phyloP scores from a whole-genome alignment of 2,797 vertebrate species.

The Podarcis siculus region DNA sequence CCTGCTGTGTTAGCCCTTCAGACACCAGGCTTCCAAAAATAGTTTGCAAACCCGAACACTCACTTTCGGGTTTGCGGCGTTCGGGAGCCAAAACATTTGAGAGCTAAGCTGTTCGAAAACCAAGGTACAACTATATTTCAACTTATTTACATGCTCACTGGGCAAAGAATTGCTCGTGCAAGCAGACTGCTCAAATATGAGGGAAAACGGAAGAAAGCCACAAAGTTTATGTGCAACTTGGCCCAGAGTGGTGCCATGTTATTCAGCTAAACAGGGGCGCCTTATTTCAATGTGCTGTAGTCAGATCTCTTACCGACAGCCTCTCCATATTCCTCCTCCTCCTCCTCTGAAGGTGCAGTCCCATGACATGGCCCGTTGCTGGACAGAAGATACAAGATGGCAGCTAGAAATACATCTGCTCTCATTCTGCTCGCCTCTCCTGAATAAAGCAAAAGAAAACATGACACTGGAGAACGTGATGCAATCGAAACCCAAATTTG shows the following conservation, averaged over 20 bases:
- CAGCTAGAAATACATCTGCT: conserved; percentile 12
- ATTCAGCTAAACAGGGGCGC: neutral
- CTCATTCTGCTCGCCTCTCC: conserved; percentile 64
- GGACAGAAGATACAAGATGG: conserved; percentile 55
- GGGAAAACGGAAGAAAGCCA: neutral
- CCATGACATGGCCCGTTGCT: neutral
- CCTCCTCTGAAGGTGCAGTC: conserved; percentile 34
- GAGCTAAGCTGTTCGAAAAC: too few relatives aligned
- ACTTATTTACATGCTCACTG: too few relatives aligned
- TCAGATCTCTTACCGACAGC: conserved; percentile 68
- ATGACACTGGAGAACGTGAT: neutral
- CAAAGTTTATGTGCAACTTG: neutral
- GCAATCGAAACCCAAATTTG: neutral
- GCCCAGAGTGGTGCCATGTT: too few relatives aligned
- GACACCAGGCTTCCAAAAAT: too few relatives aligned
- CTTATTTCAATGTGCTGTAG: neutral
- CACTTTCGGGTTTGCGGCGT: too few relatives aligned
- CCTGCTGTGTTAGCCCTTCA: too few relatives aligned
- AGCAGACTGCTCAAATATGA: too few relatives aligned
- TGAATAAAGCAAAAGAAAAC: conserved; percentile 51
- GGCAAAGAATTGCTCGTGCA: neutral
- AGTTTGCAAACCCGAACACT: too few relatives aligned
- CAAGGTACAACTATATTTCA: too few relatives aligned
- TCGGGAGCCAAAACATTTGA: too few relatives aligned
- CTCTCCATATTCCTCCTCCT: conserved; percentile 15